Evolutionary conservation across 2,888 invertebrate genomes (phyloP).

Genomic region (Theretra japonica): DNA sequence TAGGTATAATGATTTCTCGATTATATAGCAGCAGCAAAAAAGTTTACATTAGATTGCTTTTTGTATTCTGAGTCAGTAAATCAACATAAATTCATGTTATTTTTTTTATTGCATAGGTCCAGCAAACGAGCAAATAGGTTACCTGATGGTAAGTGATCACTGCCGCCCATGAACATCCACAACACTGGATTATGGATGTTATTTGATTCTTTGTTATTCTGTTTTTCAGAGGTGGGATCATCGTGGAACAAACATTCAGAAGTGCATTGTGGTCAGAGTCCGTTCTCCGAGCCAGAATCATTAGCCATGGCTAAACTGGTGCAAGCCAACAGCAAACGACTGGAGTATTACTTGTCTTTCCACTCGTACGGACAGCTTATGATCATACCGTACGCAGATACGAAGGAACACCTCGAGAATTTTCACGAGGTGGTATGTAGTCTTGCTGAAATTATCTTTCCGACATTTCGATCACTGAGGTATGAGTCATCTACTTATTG

Average conservation of each 20-base stretch:
- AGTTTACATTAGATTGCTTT: too few relatives aligned
- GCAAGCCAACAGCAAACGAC: constrained; percentile 50
- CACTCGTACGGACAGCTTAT: constrained; percentile 87
- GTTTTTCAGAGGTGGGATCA: constrained; percentile 54
- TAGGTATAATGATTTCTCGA: too few relatives aligned
- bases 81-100: too few relatives aligned
- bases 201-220: background rate
- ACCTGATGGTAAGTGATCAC: too few relatives aligned
- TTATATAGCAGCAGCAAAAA: too few relatives aligned
- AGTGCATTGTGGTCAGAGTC: constrained; percentile 68
- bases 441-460: background rate
- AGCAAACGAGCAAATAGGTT: too few relatives aligned
- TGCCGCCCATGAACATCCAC: too few relatives aligned
- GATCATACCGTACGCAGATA: constrained; percentile 83
- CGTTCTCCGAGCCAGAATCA: constrained; percentile 83
- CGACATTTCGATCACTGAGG: too few relatives aligned
- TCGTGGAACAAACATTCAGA: constrained; percentile 42
- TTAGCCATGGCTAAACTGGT: constrained; percentile 70
- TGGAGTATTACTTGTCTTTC: constrained; percentile 84
- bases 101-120: too few relatives aligned
- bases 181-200: background rate
- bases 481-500: too few relatives aligned
- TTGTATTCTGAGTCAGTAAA: too few relatives aligned
- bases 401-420: constrained; percentile 62
- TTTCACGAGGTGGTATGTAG: constrained; percentile 66